A percentile compares a stretch with the other conserved stretches of the same genome.
These are phyloP conservation scores for Lamproptera curius DNA, from an alignment of 2,888 invertebrate species.

Conservation along the genomic window DNA sequence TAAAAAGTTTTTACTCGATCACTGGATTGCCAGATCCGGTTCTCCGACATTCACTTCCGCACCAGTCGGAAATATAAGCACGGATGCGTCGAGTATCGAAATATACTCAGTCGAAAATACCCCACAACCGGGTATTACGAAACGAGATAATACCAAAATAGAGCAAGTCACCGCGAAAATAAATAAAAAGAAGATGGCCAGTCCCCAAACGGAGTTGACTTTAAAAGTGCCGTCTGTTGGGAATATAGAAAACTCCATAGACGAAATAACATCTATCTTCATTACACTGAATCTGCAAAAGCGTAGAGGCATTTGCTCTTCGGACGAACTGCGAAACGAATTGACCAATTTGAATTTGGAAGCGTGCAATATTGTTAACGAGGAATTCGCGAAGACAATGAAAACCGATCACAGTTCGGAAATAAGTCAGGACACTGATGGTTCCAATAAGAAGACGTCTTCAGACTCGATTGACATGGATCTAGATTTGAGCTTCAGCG, in stretches of 20 bases:
- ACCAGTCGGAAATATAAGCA: slow-evolving; percentile 61
- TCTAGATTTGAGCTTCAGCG: slow-evolving; percentile 74
- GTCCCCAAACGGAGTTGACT: slow-evolving; percentile 69
- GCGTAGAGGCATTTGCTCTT: slow-evolving; percentile 77
- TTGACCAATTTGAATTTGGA: slow-evolving; percentile 56
- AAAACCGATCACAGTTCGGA: slow-evolving; percentile 61
- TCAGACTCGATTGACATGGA: slow-evolving; percentile 75
- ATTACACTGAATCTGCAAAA: slow-evolving; percentile 66
- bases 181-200: slow-evolving; percentile 59
- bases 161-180: slow-evolving; percentile 38
- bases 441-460: slow-evolving; percentile 71
- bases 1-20: slow-evolving; percentile 71
- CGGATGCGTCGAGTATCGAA: slow-evolving; percentile 66
- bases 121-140: slow-evolving; percentile 44
- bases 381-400: slow-evolving; percentile 56
- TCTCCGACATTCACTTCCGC: slow-evolving; percentile 70
- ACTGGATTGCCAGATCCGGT: slow-evolving; percentile 73
- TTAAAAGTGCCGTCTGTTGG: slow-evolving; percentile 63
- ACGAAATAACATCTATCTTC: slow-evolving; percentile 58
- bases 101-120: slow-evolving; percentile 72
- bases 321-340: slow-evolving; percentile 68
- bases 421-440: slow-evolving; percentile 68
- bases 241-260: slow-evolving; percentile 65
- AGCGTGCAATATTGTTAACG: slow-evolving; percentile 50
- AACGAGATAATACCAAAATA: slow-evolving; percentile 41